phyloP scores from a whole-genome alignment of 2,888 invertebrate genomes.

The Chloromyia formosa region DNA sequence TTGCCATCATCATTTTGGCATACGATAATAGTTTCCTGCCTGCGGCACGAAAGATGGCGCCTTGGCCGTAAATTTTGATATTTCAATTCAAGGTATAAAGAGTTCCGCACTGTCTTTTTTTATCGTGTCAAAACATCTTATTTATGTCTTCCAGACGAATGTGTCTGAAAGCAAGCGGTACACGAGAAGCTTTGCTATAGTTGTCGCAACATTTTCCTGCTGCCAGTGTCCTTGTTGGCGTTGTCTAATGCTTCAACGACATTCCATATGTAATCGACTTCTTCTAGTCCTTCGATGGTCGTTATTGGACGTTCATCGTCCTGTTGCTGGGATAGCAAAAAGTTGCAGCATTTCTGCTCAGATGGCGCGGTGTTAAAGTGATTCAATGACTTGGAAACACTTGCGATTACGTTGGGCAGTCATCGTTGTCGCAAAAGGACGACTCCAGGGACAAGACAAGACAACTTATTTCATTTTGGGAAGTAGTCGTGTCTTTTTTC shows the following conservation, averaged over 20 bases:
- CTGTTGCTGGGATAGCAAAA: conserved; percentile 44
- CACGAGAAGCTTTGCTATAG: conserved; percentile 12
- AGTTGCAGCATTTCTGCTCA: conserved; percentile 46
- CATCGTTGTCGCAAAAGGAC: conserved; percentile 7
- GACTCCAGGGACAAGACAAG: not conserved
- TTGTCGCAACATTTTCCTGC: conserved; percentile 34
- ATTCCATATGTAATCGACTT: conserved; percentile 27
- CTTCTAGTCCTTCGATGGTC: not conserved
- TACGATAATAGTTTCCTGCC: conserved; percentile 27
- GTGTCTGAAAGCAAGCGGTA: conserved; percentile 44
- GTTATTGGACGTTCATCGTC: conserved; percentile 18
- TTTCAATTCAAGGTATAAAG: conserved; percentile 38
- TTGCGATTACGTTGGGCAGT: conserved; percentile 49
- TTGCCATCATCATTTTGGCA: conserved; percentile 4
- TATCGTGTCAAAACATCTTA: conserved; percentile 48
- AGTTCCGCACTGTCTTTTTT: conserved; percentile 38
- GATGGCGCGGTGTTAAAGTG: conserved; percentile 46
- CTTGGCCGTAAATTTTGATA: conserved; percentile 34
- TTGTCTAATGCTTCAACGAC: conserved; percentile 15
- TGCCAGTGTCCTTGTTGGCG: conserved; percentile 24
- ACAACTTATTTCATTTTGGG: conserved; percentile 37
- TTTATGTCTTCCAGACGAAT: conserved; percentile 49
- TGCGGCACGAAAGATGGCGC: conserved; percentile 26
- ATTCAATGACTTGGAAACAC: conserved; percentile 49
- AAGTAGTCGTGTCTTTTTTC: not conserved